Evolutionary conservation across 2,888 invertebrate species (phyloP).

Genomic region (Pandemis corylana): DNA sequence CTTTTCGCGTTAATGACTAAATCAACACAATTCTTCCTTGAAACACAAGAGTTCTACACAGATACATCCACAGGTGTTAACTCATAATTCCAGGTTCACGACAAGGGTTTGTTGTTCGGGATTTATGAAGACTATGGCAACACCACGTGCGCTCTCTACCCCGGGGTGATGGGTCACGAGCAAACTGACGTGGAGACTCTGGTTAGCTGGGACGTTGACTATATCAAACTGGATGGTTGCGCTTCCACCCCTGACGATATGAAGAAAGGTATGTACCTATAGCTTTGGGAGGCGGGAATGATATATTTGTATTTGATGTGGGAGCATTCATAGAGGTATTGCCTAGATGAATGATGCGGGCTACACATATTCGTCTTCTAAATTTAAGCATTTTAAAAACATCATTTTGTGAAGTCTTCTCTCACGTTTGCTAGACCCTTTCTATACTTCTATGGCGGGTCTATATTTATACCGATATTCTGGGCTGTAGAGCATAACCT

Average conservation of each 20-base stretch:
- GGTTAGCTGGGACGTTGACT: constrained; percentile 92
- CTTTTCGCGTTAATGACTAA: too few species aligned
- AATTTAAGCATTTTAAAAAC: not conserved
- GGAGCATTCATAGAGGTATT: too few species aligned
- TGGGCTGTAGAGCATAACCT: too few species aligned
- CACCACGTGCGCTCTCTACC: constrained; percentile 91
- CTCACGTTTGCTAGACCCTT: too few species aligned
- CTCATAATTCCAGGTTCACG: constrained; percentile 85
- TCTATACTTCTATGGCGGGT: too few species aligned
- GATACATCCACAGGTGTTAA: not conserved
- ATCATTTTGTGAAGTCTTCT: too few species aligned
- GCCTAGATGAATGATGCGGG: too few species aligned
- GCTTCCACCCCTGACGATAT: constrained; percentile 85
- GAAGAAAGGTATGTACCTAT: constrained; percentile 78
- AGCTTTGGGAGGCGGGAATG: not conserved
- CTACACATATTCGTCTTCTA: not conserved
- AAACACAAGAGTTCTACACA: not conserved
- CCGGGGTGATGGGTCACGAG: constrained; percentile 88
- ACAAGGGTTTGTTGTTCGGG: constrained; percentile 90
- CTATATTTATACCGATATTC: too few species aligned
- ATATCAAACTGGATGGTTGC: constrained; percentile 93
- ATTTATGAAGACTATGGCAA: constrained; percentile 93
- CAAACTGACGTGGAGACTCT: constrained; percentile 89
- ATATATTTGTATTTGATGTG: too few species aligned
- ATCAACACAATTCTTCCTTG: too few species aligned